Base-by-base conservation (phyloP, 2,797 vertebrate species). In the Schizopygopsis pylzovi region DNA sequence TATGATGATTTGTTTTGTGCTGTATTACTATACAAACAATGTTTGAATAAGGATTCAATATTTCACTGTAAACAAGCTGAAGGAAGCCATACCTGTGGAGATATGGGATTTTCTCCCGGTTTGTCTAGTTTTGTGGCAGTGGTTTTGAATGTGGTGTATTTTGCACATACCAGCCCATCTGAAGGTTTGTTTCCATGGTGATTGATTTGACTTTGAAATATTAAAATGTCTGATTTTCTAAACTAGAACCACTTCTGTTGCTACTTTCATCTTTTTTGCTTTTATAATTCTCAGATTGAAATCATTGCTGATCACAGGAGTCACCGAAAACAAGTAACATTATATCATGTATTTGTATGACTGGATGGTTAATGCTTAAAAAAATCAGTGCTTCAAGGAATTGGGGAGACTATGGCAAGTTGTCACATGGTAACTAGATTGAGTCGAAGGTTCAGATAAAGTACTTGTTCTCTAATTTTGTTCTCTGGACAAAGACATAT, bases 121-220 rank as follows among this genome's bases (percentile, higher is more conserved):
- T 83, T 63, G 43, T 80, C 59, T 67, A 61, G 56, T 80, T 81
- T 70, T 70, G 65, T 63, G 15, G 43, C 43, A 37, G 28, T 81
- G 61, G 79, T 68, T 79, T 78, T 70, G 63, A 70, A 79, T 84
- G 75, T 70, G 39, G 47, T 79, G 33, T 78, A 83, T 76, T 79
- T 79, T 84, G 83, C 83, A 78, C 63, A 84, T 81, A 85, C 72
- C 49, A 63, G 65, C 75, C 72, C 49, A 87, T 63, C 76, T 59
- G 20, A 85, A 84, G 59, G 65, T 54, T 80, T 85, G 86, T 87
- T 83, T 84, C 86, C 86, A 84, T 87, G 77, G 75, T 87, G 82
- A 84, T 63, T 87, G 86, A 73, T 84, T 79, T 75, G 76, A 84
- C 76, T 87, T 79, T 84, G 61, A 87, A 87, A 82, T 37, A 87